phyloP scores from a whole-genome alignment of 2,797 vertebrate species.

The Toxotes lorentzi region DNA sequence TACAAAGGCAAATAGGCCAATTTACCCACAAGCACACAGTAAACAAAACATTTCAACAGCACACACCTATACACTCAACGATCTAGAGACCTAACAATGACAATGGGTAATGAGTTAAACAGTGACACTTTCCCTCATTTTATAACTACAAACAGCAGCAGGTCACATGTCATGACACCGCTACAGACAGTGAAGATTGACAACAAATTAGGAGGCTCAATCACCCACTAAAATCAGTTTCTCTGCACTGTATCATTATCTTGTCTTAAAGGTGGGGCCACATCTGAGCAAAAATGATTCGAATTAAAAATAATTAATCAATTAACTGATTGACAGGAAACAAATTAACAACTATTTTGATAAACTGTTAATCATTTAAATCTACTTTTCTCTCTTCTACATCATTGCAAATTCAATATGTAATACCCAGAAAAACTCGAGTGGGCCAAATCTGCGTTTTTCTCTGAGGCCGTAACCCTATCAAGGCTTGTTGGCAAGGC shows the following conservation, averaged over 20 bases:
- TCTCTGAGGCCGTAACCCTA: conserved; percentile 1
- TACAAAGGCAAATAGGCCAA: conserved; percentile 3
- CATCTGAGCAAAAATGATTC: neutral
- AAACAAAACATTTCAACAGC: neutral
- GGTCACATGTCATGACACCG: neutral
- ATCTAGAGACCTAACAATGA: neutral
- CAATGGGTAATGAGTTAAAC: neutral
- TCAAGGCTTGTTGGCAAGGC: conserved; percentile 39
- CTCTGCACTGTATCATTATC: neutral
- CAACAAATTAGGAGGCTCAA: too few species aligned
- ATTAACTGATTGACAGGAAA: neutral
- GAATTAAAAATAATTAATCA: neutral
- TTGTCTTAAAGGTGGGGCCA: neutral
- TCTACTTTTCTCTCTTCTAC: too few species aligned
- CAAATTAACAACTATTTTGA: too few species aligned
- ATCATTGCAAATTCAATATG: neutral
- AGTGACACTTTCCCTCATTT: neutral
- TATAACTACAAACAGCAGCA: neutral
- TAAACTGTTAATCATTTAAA: too few species aligned
- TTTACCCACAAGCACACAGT: conserved; percentile 5
- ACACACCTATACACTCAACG: neutral
- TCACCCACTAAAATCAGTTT: neutral
- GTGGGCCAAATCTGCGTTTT: neutral
- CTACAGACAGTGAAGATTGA: neutral
- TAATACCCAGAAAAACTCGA: neutral